phyloP scores from a whole-genome alignment of 2,888 invertebrate genomes.

The Sturmia bella region DNA sequence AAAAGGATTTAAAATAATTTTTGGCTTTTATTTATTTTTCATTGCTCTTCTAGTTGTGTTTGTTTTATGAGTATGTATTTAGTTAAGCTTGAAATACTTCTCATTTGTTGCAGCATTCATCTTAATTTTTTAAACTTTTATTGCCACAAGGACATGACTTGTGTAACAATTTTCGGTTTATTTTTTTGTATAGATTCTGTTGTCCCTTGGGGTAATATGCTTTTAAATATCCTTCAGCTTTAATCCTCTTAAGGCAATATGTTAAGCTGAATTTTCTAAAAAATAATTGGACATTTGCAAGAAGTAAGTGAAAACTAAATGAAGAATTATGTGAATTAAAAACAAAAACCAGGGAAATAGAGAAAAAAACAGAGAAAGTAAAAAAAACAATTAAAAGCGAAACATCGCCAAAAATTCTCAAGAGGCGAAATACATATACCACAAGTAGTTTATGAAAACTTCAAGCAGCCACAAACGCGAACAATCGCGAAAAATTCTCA shows the following conservation, averaged over 20 bases:
- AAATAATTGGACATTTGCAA: slow-evolving; percentile 26
- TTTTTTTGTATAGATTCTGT: neutral
- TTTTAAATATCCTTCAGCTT: slow-evolving; percentile 48
- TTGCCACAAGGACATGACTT: neutral
- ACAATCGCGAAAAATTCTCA: too few relatives aligned
- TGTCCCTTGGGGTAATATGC: slow-evolving; percentile 16
- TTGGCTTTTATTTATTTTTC: neutral
- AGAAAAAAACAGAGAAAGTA: neutral
- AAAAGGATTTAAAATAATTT: neutral
- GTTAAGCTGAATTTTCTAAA: neutral
- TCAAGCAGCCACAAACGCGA: too few relatives aligned
- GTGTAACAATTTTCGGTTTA: slow-evolving; percentile 25
- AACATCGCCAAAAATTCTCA: too few relatives aligned
- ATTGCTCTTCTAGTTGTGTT: neutral
- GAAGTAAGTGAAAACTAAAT: slow-evolving; percentile 10
- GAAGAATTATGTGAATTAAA: slow-evolving; percentile 25
- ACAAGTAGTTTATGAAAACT: too few relatives aligned
- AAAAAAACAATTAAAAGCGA: slow-evolving; percentile 44
- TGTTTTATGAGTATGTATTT: slow-evolving; percentile 1
- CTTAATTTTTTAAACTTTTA: slow-evolving; percentile 46
- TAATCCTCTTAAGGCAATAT: slow-evolving; percentile 61
- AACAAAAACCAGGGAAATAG: neutral
- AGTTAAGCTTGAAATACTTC: slow-evolving; percentile 9
- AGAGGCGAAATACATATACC: too few relatives aligned
- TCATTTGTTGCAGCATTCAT: slow-evolving; percentile 43